Percentiles rank a stretch among this genome's conserved stretches.
Conservation (phyloP, 2,888 invertebrate species). For the Caenorhabditis sinica region DNA sequence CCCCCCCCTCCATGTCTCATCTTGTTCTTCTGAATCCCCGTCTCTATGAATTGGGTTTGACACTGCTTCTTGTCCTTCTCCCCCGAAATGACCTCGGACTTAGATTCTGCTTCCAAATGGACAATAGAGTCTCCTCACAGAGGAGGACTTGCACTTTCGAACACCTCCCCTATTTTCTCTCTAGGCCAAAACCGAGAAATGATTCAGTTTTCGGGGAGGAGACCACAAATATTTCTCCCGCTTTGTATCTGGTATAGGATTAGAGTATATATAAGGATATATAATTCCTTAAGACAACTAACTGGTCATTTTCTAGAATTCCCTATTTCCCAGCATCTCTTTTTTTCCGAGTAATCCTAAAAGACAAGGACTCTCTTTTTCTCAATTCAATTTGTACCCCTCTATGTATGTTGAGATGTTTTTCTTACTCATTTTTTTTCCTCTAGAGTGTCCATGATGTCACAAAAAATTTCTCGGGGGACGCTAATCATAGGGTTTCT, state of each 20-base stretch:
- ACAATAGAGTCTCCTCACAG: conserved; percentile 2
- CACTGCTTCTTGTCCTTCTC: not conserved
- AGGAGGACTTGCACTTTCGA: conserved; percentile 12
- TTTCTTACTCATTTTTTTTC: conserved; percentile 18
- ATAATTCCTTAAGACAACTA: not conserved
- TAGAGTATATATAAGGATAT: conserved; percentile 7
- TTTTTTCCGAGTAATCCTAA: not conserved
- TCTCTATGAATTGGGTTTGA: not conserved
- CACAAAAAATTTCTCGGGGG: not conserved
- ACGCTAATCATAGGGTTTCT: conserved; percentile 19
- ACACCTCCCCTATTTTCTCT: not conserved
- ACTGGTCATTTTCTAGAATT: conserved; percentile 29
- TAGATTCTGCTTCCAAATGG: not conserved
- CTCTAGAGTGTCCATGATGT: conserved; percentile 20
- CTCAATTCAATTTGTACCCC: conserved; percentile 31
- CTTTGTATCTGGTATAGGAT: conserved; percentile 30
- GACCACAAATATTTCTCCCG: conserved; percentile 32
- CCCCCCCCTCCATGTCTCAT: not conserved
- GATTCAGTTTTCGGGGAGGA: conserved; percentile 39
- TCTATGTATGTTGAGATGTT: not conserved
- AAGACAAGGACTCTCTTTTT: not conserved
- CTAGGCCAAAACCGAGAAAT: not conserved
- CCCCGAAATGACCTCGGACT: conserved; percentile 6
- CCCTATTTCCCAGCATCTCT: not conserved
- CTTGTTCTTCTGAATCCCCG: conserved; percentile 10